Conservation (phyloP, 1,140 invertebrate genomes). For the Drosophila baimaii region DNA sequence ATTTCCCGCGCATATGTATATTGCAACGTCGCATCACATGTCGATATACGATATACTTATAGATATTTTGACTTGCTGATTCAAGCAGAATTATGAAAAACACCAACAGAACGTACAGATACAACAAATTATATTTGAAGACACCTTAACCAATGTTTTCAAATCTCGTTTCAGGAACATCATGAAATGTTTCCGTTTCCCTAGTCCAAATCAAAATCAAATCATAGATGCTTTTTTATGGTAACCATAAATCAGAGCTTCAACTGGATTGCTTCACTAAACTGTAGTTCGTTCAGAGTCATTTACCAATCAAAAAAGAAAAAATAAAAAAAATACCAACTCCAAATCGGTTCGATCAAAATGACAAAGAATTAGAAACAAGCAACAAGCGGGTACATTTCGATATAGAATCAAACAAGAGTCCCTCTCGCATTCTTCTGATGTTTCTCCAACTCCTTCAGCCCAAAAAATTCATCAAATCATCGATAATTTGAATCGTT, state of each 20-base stretch:
- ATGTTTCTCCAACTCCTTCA: constrained; percentile 29
- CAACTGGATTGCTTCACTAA: constrained; percentile 29
- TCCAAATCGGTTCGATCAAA: constrained; percentile 14
- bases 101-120: constrained; percentile 10
- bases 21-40: too few relatives aligned
- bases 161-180: constrained; percentile 45
- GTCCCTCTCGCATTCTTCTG: constrained; percentile 11
- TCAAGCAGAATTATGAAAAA: constrained; percentile 4
- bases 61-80: too few relatives aligned
- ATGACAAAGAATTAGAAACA: constrained; percentile 18
- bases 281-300: constrained; percentile 31
- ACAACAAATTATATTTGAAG: neutral
- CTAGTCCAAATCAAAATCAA: constrained; percentile 27
- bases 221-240: constrained; percentile 32
- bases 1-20: too few relatives aligned
- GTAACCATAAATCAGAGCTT: constrained; percentile 41
- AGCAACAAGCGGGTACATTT: constrained; percentile 3
- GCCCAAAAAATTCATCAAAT: constrained; percentile 24
- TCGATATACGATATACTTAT: too few relatives aligned
- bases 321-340: neutral
- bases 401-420: constrained; percentile 5
- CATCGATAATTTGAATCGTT: constrained; percentile 27
- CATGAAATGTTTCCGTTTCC: constrained; percentile 42
- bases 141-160: constrained; percentile 39
- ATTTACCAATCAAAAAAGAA: neutral